phyloP scores from a whole-genome alignment of 2,113 vertebrate genomes.

The Macrotis lagotis region DNA sequence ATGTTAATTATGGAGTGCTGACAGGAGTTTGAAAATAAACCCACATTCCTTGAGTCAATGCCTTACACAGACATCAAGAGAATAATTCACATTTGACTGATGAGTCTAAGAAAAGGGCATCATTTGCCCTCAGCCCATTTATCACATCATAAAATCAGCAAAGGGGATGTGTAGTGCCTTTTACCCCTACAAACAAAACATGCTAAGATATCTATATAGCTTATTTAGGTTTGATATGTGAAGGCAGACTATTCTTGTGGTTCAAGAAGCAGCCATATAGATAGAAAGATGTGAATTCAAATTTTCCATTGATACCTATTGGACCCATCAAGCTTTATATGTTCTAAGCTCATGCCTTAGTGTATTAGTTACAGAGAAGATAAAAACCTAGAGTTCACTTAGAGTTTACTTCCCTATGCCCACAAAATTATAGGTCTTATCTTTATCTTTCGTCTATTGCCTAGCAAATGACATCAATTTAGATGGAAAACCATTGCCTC shows the following conservation, averaged over 20 bases:
- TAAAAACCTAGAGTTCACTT: not conserved
- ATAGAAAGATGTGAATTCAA: not conserved
- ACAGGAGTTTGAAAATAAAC: slow-evolving; percentile 76
- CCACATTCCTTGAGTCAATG: slow-evolving; percentile 56
- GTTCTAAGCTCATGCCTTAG: not conserved
- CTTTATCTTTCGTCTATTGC: not conserved
- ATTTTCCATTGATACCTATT: not conserved
- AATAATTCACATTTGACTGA: slow-evolving; percentile 36
- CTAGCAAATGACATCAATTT: not conserved
- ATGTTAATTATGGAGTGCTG: slow-evolving; percentile 74
- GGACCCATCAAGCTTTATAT: not conserved
- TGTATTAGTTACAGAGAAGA: not conserved
- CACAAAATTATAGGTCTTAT: not conserved
- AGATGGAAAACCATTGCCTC: not conserved
- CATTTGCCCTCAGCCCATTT: not conserved
- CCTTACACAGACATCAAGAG: slow-evolving; percentile 47
- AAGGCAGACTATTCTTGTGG: not conserved
- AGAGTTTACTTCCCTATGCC: not conserved
- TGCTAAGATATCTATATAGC: not conserved
- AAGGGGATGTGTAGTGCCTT: not conserved
- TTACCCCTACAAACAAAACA: not conserved
- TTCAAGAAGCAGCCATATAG: not conserved
- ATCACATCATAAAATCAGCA: not conserved
- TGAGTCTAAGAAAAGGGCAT: not conserved
- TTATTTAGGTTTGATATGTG: not conserved